phyloP scores from a whole-genome alignment of 2,113 vertebrate genomes.

The Corythornis vintsioides region DNA sequence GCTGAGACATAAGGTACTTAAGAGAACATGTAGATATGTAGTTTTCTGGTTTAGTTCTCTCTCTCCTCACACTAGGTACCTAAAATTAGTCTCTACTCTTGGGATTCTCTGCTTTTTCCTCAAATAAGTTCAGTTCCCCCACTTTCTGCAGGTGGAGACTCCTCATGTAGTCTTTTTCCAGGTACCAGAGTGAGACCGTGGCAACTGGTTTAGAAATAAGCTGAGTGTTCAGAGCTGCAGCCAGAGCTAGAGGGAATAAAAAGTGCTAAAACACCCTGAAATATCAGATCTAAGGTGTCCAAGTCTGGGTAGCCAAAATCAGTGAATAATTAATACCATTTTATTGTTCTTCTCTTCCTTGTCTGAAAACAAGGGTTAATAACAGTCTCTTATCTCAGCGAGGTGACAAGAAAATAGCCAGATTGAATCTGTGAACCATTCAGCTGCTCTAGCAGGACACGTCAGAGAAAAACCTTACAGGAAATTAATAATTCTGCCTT shows the following conservation, averaged over 20 bases:
- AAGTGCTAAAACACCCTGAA: background rate
- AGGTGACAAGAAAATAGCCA: background rate
- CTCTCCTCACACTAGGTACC: background rate
- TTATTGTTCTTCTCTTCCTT: background rate
- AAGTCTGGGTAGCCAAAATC: background rate
- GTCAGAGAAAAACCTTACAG: background rate
- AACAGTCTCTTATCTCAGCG: background rate
- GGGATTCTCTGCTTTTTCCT: background rate
- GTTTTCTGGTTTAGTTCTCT: background rate
- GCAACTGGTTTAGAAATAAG: background rate
- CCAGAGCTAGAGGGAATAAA: background rate
- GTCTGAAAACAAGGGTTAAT: background rate
- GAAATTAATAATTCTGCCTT: constrained; percentile 27
- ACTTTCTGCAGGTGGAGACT: background rate
- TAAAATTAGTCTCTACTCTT: background rate
- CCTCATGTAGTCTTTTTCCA: background rate
- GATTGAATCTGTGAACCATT: background rate
- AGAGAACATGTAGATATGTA: background rate
- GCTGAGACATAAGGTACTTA: background rate
- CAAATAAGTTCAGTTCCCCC: background rate
- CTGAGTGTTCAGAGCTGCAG: background rate
- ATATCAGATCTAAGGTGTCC: background rate
- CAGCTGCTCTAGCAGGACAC: background rate
- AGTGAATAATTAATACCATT: background rate
- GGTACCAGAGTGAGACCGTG: background rate